Percentiles rank a stretch among this genome's conserved stretches.
These are phyloP conservation scores for Drosophila elegans DNA, from an alignment of 1,140 invertebrate genomes.

Conservation along the genomic window DNA sequence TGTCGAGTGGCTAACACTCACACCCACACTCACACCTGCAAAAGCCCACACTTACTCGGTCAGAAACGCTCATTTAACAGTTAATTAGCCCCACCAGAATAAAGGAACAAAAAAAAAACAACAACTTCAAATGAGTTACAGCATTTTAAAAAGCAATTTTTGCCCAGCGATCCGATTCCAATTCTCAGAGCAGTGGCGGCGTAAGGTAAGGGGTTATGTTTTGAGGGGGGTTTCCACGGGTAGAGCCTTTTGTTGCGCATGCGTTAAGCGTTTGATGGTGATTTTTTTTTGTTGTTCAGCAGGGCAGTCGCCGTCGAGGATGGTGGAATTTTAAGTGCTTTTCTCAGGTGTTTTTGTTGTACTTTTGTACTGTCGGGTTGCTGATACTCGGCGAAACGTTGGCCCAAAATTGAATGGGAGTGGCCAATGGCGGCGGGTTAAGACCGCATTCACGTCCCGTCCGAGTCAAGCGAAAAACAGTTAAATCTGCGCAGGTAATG, in stretches of 20 bases:
- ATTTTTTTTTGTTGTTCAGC: constrained; percentile 13
- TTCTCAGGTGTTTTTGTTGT: constrained; percentile 41
- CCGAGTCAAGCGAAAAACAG: constrained; percentile 36
- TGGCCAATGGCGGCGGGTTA: neutral
- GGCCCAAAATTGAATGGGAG: constrained; percentile 22
- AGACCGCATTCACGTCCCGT: neutral
- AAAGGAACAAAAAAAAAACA: neutral
- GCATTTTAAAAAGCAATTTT: constrained; percentile 46
- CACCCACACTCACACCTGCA: constrained; percentile 6
- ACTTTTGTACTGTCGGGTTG: neutral
- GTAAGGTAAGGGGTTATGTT: neutral
- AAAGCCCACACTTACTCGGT: neutral
- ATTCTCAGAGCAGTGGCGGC: constrained; percentile 12
- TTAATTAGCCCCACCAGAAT: constrained; percentile 24
- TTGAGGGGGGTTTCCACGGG: neutral
- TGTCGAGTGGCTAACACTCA: constrained; percentile 23
- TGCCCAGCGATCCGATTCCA: constrained; percentile 42
- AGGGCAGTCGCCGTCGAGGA: constrained; percentile 1
- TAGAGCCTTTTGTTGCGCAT: constrained; percentile 65
- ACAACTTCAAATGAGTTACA: constrained; percentile 33
- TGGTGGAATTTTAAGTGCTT: constrained; percentile 55
- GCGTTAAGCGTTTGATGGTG: constrained; percentile 63
- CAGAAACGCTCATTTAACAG: constrained; percentile 37
- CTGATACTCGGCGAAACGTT: constrained; percentile 7
- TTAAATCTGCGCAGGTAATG: constrained; percentile 45